Percentiles rank a stretch among this genome's conserved stretches.
These are phyloP conservation scores for Zapornia atra DNA, from an alignment of 2,113 vertebrate species.

Conservation along the genomic window DNA sequence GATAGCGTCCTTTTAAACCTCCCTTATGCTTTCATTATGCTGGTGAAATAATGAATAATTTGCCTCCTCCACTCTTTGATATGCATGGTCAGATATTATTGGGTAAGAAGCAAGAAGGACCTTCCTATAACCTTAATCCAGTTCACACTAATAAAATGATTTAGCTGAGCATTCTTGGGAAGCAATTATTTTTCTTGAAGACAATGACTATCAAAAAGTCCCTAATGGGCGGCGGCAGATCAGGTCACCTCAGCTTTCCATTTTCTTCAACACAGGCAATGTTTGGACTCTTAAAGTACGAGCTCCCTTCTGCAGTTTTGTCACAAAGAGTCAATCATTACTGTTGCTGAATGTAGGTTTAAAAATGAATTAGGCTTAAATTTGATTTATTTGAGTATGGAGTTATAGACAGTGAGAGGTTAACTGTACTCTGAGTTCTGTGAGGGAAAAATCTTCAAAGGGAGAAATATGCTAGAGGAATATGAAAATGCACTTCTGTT, in stretches of 20 bases:
- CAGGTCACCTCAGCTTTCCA: constrained; percentile 71
- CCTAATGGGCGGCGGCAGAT: constrained; percentile 72
- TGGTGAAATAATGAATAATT: constrained; percentile 77
- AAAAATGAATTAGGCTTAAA: constrained; percentile 55
- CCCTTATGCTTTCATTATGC: constrained; percentile 78
- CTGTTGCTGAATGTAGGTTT: constrained; percentile 37
- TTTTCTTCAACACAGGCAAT: constrained; percentile 45
- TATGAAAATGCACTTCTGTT: constrained; percentile 15
- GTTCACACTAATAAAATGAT: constrained; percentile 77
- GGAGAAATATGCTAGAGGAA: neutral
- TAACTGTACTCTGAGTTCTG: constrained; percentile 11
- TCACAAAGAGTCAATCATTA: constrained; percentile 49
- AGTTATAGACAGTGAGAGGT: constrained; percentile 1
- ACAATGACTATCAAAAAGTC: constrained; percentile 74
- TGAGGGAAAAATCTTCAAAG: constrained; percentile 10
- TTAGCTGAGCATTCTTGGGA: constrained; percentile 76
- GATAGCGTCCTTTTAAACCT: constrained; percentile 81
- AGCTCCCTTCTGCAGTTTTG: constrained; percentile 42
- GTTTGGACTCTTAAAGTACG: constrained; percentile 32
- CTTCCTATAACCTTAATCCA: constrained; percentile 76
- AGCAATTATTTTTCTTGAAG: constrained; percentile 77
- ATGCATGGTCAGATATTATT: constrained; percentile 80
- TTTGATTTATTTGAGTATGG: constrained; percentile 26
- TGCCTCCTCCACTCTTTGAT: constrained; percentile 78
- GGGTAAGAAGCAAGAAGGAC: constrained; percentile 69